Conservation (phyloP, 2,888 invertebrate species). For the Graphium colonna region DNA sequence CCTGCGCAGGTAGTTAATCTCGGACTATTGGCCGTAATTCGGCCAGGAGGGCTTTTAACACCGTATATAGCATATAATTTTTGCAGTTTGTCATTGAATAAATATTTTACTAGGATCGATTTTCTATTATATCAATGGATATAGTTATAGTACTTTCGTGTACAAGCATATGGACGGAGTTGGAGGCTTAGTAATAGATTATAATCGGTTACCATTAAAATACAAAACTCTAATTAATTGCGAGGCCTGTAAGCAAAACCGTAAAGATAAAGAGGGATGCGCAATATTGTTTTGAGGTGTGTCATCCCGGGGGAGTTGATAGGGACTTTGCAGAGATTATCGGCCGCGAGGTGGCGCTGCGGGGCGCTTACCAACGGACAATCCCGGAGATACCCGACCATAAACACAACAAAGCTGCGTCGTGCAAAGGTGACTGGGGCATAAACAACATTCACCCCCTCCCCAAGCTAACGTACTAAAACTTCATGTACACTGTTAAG, state of each 20-base stretch:
- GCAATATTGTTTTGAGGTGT: no score
- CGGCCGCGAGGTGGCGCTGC: slow-evolving; percentile 1
- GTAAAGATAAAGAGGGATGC: not conserved
- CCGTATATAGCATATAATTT: no score
- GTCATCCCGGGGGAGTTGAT: not conserved
- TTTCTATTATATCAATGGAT: not conserved
- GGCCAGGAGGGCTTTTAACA: no score
- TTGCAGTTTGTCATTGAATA: no score
- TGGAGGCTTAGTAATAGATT: not conserved
- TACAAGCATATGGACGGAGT: not conserved
- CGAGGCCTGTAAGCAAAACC: not conserved
- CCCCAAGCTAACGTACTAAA: slow-evolving; percentile 19
- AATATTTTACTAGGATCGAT: not conserved
- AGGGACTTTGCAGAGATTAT: slow-evolving; percentile 7
- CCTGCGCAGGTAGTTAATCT: no score
- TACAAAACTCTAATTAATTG: not conserved
- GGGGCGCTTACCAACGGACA: slow-evolving; percentile 11
- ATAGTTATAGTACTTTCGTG: not conserved
- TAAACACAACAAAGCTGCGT: slow-evolving; percentile 16
- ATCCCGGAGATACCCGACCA: slow-evolving; percentile 18
- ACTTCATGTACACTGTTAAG: slow-evolving; percentile 20
- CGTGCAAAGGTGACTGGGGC: slow-evolving; percentile 9
- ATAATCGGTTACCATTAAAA: not conserved
- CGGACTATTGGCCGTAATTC: no score
- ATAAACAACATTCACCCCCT: slow-evolving; percentile 19